A percentile compares a stretch with the other conserved stretches of the same genome.
These are phyloP conservation scores for Agelaius phoeniceus DNA, from an alignment of 2,113 vertebrate genomes.

Conservation along the genomic window DNA sequence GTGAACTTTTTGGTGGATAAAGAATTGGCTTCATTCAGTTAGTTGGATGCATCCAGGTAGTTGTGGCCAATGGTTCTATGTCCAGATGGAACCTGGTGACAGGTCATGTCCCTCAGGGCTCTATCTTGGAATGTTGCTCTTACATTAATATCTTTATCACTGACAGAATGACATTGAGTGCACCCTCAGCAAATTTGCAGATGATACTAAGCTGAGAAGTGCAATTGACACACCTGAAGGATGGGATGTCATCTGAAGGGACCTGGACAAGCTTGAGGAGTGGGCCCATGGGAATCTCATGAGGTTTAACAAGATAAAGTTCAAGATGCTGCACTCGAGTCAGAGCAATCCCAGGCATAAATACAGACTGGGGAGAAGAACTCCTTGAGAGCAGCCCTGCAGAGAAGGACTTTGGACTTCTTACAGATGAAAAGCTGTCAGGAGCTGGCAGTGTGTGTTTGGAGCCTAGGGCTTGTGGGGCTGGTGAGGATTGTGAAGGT, in stretches of 20 bases:
- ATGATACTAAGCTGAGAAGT: not conserved
- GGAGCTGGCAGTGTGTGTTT: not conserved
- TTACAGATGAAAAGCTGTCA: not conserved
- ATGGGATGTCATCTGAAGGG: accelerated
- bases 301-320: not conserved
- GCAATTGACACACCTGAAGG: not conserved
- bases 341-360: not conserved
- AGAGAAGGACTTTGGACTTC: not conserved
- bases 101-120: not conserved
- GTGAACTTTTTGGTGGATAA: not conserved
- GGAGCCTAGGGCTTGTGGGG: not conserved
- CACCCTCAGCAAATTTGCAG: not conserved
- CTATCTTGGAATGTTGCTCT: not conserved
- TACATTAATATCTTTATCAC: not conserved
- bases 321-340: not conserved
- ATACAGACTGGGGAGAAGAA: too few species aligned
- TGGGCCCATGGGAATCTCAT: not conserved
- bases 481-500: not conserved
- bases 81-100: not conserved
- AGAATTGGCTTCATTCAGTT: not conserved
- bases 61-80: not conserved
- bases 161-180: accelerated
- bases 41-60: not conserved
- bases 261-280: not conserved
- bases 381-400: not conserved